Base-by-base conservation (phyloP, 2,113 vertebrate species). In the Siniperca knerii region DNA sequence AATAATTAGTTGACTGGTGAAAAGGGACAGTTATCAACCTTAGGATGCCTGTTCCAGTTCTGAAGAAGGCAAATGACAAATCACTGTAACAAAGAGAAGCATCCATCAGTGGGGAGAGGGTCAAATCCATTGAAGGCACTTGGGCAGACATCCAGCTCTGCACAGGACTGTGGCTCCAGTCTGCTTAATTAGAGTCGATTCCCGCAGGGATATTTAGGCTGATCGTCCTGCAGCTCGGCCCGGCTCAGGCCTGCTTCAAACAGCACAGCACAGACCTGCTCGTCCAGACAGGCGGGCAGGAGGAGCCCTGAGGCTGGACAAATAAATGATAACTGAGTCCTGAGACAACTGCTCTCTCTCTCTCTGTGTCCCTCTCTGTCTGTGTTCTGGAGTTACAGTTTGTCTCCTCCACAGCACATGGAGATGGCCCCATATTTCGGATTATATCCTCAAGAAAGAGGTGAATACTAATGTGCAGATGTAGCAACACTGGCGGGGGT, bases 171-270 rank as follows among this genome's bases (percentile, higher is more conserved):
- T 61, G 79, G 87, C 88, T 93, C 79, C 88, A 90, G 91, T 83
- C 89, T 81, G 90, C 84, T 90, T 93, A 94, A 95, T 95, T 94
- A 93, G 93, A 93, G 62, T 76, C 58, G 35, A 76, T 87, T 91
- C 93, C 89, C 85, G 23, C 18, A 60, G 90, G 94, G 90, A 89
- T 89, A 92, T 92, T 92, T 84, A 88, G 85, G 84, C 86, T 86
- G 92, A 93, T 90, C 58, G 78, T 85, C 70, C 75, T 84, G 75
- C 81, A 90, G 89, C 90, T 80, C 15, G 13, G 72, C 48, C 69
- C 55, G 11, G 54, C 79, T 85, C 79, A 25, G 77, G 57, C 68
- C 55, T 4, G 60, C 86, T 61, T 42, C 77, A 87, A 13, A 82
- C 70, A 33, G 65, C 72, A 75, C 42, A 67, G 74, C 61, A 20